These are phyloP conservation scores for Scaptomyza caliginosa DNA, from an alignment of 2,888 invertebrate species.

Conservation along the genomic window DNA sequence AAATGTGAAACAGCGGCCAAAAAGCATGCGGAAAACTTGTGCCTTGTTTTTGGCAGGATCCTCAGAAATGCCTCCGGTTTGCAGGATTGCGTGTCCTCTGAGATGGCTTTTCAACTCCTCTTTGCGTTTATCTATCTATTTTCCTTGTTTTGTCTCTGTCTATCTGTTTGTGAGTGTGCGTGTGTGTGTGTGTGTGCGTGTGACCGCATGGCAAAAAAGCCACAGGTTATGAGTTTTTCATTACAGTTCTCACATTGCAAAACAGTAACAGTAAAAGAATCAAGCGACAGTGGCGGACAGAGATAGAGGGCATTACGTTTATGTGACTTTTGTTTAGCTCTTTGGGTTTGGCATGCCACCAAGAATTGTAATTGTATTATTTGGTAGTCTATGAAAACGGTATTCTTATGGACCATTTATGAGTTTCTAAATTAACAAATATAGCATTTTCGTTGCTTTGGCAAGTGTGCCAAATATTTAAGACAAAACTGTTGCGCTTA, in stretches of 20 bases:
- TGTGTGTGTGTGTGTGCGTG: conserved; percentile 52
- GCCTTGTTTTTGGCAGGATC: conserved; percentile 62
- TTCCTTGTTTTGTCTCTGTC: conserved; percentile 24
- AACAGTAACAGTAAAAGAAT: not conserved
- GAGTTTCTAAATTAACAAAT: conserved; percentile 8
- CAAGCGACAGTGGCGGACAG: not conserved
- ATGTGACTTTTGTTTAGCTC: conserved; percentile 51
- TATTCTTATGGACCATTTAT: conserved; percentile 32
- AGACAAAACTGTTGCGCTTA: not conserved
- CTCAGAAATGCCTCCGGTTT: conserved; percentile 43
- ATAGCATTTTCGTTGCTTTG: not conserved
- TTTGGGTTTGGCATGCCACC: conserved; percentile 63
- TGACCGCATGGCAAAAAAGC: conserved; percentile 76
- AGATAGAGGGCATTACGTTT: conserved; percentile 28
- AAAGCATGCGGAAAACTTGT: conserved; percentile 47
- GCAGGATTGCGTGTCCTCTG: conserved; percentile 54
- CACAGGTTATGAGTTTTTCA: conserved; percentile 76
- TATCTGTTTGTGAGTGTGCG: not conserved
- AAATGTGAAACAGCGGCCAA: conserved; percentile 64
- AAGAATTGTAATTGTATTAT: conserved; percentile 51
- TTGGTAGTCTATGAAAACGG: conserved; percentile 10
- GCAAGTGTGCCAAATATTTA: not conserved
- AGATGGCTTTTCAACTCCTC: conserved; percentile 35
- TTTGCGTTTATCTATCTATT: conserved; percentile 9
- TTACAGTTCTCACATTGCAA: conserved; percentile 58